A percentile compares a stretch with the other conserved stretches of the same genome.
phyloP scores from a whole-genome alignment of 2,888 invertebrate genomes.

The Nymphalis urticae region DNA sequence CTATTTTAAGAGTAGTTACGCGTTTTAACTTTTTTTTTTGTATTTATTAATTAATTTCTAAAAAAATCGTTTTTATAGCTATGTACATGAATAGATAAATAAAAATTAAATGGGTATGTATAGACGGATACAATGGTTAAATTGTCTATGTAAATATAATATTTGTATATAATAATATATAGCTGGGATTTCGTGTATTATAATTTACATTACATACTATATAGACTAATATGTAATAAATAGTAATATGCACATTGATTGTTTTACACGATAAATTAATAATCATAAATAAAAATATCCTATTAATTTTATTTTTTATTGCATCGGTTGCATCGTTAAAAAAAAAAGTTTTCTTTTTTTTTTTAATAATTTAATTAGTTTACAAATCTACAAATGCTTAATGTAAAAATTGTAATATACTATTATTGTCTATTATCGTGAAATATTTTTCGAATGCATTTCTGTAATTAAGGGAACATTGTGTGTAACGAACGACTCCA shows the following conservation, averaged over 20 bases:
- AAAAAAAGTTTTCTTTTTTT: background rate
- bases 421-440: background rate
- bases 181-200: conserved; percentile 21
- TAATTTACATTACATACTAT: conserved; percentile 15
- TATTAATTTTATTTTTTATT: conserved; percentile 17
- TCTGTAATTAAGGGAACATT: conserved; percentile 36
- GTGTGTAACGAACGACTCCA: conserved; percentile 9
- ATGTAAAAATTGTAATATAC: conserved; percentile 8
- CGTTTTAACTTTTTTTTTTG: conserved; percentile 64
- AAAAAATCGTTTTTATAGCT: conserved; percentile 21
- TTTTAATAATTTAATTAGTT: background rate
- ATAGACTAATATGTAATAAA: conserved; percentile 21
- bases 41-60: conserved; percentile 58
- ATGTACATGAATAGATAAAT: conserved; percentile 21
- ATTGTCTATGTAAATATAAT: conserved; percentile 26
- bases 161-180: conserved; percentile 32
- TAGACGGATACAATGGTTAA: conserved; percentile 9
- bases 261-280: conserved; percentile 14
- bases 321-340: background rate
- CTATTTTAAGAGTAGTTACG: conserved; percentile 72
- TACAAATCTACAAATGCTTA: conserved; percentile 1
- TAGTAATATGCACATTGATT: conserved; percentile 29
- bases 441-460: conserved; percentile 30
- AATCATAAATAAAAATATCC: conserved; percentile 6
- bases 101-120: conserved; percentile 16